phyloP scores from a whole-genome alignment of 2,888 invertebrate genomes.

The Nasonia oneida region DNA sequence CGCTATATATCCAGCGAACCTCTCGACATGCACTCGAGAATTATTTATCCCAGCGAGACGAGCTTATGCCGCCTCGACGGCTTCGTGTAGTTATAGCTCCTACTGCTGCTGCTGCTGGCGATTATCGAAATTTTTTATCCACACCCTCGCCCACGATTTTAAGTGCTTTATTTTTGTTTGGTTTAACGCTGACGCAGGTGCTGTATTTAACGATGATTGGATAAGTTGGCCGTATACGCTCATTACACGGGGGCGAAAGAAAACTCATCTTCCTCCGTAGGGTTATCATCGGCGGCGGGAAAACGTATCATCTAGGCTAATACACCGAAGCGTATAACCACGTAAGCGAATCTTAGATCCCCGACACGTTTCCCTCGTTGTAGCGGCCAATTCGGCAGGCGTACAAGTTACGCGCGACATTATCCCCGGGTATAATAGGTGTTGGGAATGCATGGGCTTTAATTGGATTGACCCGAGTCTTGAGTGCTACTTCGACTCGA shows the following conservation, averaged over 20 bases:
- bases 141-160: not conserved
- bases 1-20: constrained; percentile 66
- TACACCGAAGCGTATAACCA: constrained; percentile 3
- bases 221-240: too few relatives aligned
- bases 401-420: constrained; percentile 66
- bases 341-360: constrained; percentile 53
- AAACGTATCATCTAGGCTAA: not conserved
- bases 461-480: constrained; percentile 71
- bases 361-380: constrained; percentile 59
- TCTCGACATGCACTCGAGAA: constrained; percentile 67
- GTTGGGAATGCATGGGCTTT: constrained; percentile 67
- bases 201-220: too few relatives aligned
- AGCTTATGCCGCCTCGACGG: constrained; percentile 66
- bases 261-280: not conserved
- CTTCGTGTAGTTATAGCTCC: not conserved
- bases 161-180: not conserved
- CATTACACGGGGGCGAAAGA: too few relatives aligned
- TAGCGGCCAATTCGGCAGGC: constrained; percentile 49
- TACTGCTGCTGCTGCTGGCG: not conserved
- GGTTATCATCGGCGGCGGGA: not conserved
- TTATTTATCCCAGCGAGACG: constrained; percentile 75
- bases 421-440: constrained; percentile 68
- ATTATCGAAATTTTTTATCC: constrained; percentile 44
- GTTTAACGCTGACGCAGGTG: too few relatives aligned
- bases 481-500: constrained; percentile 36